Percentiles rank a stretch among this genome's conserved stretches.
These are phyloP conservation scores for Lycodopsis pacificus DNA, from an alignment of 2,797 vertebrate genomes.

Conservation along the genomic window DNA sequence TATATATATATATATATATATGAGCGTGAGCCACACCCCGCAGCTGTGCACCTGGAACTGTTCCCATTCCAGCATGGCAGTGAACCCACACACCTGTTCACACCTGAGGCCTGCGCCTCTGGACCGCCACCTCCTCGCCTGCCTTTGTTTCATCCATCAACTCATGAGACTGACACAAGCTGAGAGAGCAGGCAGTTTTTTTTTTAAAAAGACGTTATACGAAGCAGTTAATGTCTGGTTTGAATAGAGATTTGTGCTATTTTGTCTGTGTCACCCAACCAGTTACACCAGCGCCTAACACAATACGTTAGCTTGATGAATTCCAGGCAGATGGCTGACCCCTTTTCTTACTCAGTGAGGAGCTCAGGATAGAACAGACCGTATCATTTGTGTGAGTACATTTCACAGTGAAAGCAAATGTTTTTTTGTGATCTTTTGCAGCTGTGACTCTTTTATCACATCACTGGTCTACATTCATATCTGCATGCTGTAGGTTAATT, in stretches of 20 bases:
- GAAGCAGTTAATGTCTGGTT: constrained; percentile 24
- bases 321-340: constrained; percentile 15
- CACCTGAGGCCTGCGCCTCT: constrained; percentile 80
- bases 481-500: constrained; percentile 24
- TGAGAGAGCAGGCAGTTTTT: constrained; percentile 36
- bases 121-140: constrained; percentile 62
- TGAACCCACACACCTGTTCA: constrained; percentile 87
- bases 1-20: neutral
- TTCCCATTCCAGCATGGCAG: constrained; percentile 84
- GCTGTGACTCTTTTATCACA: constrained; percentile 25
- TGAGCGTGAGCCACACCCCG: constrained; percentile 74
- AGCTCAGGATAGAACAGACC: neutral
- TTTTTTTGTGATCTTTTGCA: constrained; percentile 35
- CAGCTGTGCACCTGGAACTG: constrained; percentile 85
- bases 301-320: constrained; percentile 19
- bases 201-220: neutral
- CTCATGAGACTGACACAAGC: constrained; percentile 57
- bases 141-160: constrained; percentile 76
- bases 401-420: constrained; percentile 25
- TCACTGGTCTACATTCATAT: constrained; percentile 15
- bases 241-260: constrained; percentile 38
- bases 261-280: constrained; percentile 52
- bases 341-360: constrained; percentile 1
- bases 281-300: constrained; percentile 44
- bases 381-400: neutral